Evolutionary conservation across 2,797 vertebrate species (phyloP).

Genomic region (Coregonus ussuriensis): DNA sequence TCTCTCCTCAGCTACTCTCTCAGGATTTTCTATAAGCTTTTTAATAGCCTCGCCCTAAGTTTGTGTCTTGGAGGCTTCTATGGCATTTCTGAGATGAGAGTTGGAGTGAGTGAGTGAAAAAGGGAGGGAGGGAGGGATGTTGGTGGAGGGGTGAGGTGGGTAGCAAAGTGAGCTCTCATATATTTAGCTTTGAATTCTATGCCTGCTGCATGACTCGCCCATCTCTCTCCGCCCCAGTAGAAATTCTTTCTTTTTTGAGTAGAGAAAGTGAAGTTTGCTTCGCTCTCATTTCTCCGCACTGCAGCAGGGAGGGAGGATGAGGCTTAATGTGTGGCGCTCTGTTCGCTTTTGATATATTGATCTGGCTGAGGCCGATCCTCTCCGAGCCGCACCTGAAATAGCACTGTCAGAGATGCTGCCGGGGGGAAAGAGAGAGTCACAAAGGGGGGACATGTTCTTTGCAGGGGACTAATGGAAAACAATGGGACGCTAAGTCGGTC

Average conservation of each 20-base stretch:
- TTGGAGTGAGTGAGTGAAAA: background rate
- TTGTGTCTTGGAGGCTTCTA: conserved; percentile 12
- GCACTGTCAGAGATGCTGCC: conserved; percentile 41
- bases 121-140: background rate
- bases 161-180: background rate
- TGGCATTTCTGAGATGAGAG: conserved; percentile 20
- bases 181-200: background rate
- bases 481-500: background rate
- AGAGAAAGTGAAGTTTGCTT: background rate
- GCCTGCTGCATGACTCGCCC: background rate
- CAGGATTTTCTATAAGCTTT: conserved; percentile 9
- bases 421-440: background rate
- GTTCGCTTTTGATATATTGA: conserved; percentile 68
- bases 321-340: conserved; percentile 22
- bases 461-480: conserved; percentile 1
- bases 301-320: conserved; percentile 43
- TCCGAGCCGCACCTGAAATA: conserved; percentile 70
- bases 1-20: conserved; percentile 28
- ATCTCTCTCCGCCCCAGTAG: background rate
- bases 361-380: conserved; percentile 50
- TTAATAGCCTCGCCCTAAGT: conserved; percentile 13
- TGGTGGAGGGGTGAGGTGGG: background rate
- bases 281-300: conserved; percentile 35
- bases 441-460: background rate
- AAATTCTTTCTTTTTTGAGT: background rate